Evolutionary conservation across 1,140 invertebrate species (phyloP), one percentile per base, ranked within the genome.

Genomic region (Cotesia glomerata): DNA sequence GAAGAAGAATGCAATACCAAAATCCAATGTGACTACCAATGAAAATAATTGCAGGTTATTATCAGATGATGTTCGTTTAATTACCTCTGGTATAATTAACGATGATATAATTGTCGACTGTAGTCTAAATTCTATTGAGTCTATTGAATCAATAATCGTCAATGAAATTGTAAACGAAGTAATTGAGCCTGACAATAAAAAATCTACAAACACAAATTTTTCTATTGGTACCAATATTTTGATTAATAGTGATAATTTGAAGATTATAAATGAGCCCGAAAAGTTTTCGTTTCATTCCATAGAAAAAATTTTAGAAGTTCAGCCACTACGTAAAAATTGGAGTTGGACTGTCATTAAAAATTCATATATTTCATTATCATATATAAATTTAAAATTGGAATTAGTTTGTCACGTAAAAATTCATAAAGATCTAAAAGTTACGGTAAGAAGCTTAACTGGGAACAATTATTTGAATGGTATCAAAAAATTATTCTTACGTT

Each of bases 321-420:
- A 63, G 35, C 61, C 61, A 63, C 61, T 63, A 63, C 61, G 61
- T 63, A 18, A 63, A 63, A 36, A 63, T 63, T 63, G 61, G 61
- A 63, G 61, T 63, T 63, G 61, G 18, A 63, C 61, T 7, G 26
- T 63, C 26, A 63, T 63, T 7, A 63, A 63, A 63, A 2, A 63
- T 63, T 63, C 61, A 7, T 63, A 7, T 34, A 63, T 63, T 26
- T 63, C 32, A 11, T 63, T 63, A 11, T 63, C 61, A 63, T 34
- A 63, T 26, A 63, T 63, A 63, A 63, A 11, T 34, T 63, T n/a
- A 34, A 63, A 63, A 63, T 11, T 63, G 35, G 61, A 63, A 63
- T 63, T 63, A 63, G 61, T 63, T 63, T 63, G 61, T 36, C 61
- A 62, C 9, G 18, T 26, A 34, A 62, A 34, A 62, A 62, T 62